Evolutionary conservation across 1,140 invertebrate species (phyloP).

Genomic region (Octopus sinensis): DNA sequence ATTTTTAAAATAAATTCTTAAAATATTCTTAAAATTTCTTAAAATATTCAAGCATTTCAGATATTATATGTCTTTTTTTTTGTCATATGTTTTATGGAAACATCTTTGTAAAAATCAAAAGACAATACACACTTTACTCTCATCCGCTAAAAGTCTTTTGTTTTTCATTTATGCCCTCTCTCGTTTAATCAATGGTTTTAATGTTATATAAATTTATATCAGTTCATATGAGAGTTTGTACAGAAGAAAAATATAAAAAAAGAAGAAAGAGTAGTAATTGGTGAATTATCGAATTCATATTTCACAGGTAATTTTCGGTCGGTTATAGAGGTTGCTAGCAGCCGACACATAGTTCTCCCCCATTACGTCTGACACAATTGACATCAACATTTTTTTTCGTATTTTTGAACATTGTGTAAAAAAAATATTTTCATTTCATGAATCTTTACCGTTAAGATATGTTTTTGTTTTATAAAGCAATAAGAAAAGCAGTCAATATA

Average conservation of each 20-base stretch:
- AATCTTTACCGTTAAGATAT: not conserved
- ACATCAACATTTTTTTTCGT: not conserved
- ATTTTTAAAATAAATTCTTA: too few species aligned
- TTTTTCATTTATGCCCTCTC: not conserved
- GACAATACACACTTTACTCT: too few species aligned
- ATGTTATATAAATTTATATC: not conserved
- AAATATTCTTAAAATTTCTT: too few species aligned
- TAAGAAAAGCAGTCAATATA: not conserved
- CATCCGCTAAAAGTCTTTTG: not conserved
- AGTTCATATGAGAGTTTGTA: not conserved
- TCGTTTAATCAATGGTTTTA: not conserved
- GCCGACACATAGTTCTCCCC: conserved; percentile 1
- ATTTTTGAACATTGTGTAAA: not conserved
- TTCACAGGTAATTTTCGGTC: not conserved
- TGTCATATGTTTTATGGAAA: too few species aligned
- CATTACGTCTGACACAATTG: not conserved
- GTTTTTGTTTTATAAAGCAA: not conserved
- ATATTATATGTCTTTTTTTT: too few species aligned
- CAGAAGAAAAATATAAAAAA: not conserved
- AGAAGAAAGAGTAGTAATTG: not conserved
- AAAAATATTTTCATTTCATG: not conserved
- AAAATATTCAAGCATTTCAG: too few species aligned
- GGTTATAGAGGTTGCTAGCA: not conserved
- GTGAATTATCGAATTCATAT: not conserved
- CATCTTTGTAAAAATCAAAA: too few species aligned